phyloP scores from a whole-genome alignment of 2,888 invertebrate genomes.

The Heliconius sara region DNA sequence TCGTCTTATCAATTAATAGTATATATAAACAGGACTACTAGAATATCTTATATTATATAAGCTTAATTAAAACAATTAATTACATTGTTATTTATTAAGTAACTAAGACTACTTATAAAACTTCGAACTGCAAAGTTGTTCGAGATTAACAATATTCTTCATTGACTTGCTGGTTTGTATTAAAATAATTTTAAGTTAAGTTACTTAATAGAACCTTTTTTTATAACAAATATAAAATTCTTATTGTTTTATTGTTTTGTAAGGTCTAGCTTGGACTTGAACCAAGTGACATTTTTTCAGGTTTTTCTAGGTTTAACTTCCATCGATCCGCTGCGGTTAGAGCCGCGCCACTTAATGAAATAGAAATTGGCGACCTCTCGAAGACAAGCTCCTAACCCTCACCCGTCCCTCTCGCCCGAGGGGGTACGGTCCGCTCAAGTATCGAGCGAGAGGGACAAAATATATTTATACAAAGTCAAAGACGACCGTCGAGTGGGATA shows the following conservation, averaged over 20 bases:
- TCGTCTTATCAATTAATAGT: neutral
- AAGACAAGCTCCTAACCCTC: conserved; percentile 80
- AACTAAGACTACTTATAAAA: neutral
- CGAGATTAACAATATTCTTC: neutral
- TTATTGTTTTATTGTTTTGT: neutral
- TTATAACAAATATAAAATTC: neutral
- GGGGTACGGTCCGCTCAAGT: conserved; percentile 68
- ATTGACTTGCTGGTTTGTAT: neutral
- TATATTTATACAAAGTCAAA: conserved; percentile 84
- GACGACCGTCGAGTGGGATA: conserved; percentile 82
- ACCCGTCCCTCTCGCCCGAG: conserved; percentile 73
- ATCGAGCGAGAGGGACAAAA: conserved; percentile 75
- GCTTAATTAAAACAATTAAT: neutral
- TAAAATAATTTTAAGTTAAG: neutral
- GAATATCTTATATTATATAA: neutral
- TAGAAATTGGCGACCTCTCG: conserved; percentile 82
- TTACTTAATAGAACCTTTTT: neutral
- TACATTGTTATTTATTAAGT: conserved; percentile 5
- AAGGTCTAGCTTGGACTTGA: neutral
- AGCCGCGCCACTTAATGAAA: conserved; percentile 81
- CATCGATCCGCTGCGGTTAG: conserved; percentile 80
- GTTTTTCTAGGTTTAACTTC: conserved; percentile 58
- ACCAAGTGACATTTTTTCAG: conserved; percentile 57
- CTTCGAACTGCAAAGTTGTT: conserved; percentile 2
- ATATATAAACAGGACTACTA: neutral